These are phyloP conservation scores for Galaxias olidus DNA, from an alignment of 2,797 vertebrate species.

Conservation along the genomic window DNA sequence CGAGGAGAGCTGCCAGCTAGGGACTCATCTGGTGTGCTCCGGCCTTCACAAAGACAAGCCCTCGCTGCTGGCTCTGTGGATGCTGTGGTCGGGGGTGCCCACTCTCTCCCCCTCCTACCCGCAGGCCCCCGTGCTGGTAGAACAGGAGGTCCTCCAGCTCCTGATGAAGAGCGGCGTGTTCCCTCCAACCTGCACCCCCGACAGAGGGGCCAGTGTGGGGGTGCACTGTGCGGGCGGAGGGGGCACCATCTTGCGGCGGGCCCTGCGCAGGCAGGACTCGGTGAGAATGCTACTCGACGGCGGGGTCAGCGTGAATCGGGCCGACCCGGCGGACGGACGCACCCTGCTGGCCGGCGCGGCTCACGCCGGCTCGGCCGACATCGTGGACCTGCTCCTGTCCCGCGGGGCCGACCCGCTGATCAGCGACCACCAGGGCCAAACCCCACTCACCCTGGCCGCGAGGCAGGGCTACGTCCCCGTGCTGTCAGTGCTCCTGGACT, in stretches of 20 bases:
- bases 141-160: slow-evolving; percentile 73
- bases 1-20: slow-evolving; percentile 70
- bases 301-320: slow-evolving; percentile 68
- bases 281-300: slow-evolving; percentile 69
- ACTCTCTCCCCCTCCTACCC: slow-evolving; percentile 32
- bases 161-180: slow-evolving; percentile 72
- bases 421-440: slow-evolving; percentile 78
- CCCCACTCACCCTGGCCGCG: slow-evolving; percentile 75
- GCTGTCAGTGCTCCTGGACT: slow-evolving; percentile 72
- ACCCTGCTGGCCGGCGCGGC: slow-evolving; percentile 75
- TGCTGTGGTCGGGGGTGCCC: slow-evolving; percentile 77
- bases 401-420: slow-evolving; percentile 69
- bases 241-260: slow-evolving; percentile 39
- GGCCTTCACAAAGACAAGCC: slow-evolving; percentile 70
- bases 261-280: slow-evolving; percentile 62
- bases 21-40: slow-evolving; percentile 73
- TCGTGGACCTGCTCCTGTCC: slow-evolving; percentile 66
- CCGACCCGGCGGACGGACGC: slow-evolving; percentile 62
- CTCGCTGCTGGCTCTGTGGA: slow-evolving; percentile 79
- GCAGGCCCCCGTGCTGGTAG: slow-evolving; percentile 61
- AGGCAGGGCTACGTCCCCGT: slow-evolving; percentile 74
- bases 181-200: slow-evolving; percentile 40
- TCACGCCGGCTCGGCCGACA: slow-evolving; percentile 68
- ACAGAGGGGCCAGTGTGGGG: slow-evolving; percentile 40
- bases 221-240: slow-evolving; percentile 48